Evolutionary conservation across 2,113 vertebrate species (phyloP), one percentile per base, ranked within the genome.

Genomic region (Bolborhynchus lineola): DNA sequence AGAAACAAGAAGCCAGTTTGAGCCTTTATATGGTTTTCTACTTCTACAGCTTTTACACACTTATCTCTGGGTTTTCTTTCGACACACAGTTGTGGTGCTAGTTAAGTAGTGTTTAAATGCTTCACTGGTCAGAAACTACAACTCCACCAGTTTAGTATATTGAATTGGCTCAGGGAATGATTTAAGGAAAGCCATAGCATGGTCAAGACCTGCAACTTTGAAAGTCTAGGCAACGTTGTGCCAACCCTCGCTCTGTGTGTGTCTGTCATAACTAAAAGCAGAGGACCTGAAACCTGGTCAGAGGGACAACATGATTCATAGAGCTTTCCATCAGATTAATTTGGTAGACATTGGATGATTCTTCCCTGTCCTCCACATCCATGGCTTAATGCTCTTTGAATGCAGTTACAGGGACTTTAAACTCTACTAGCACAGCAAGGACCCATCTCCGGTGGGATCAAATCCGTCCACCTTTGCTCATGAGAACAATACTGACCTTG

Each of bases 341-440:
- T 44, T 57, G 47, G 35, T 12, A 44, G 20, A 21, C 13, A 4
- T 15, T 23, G 53, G 13, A 18, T 41, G 64, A 24, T 23, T 75
- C 55, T 33, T 60, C 23, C 52, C 23, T 0, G 0, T 65, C 53
- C 24, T 41, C 25, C 53, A 53, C 50, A 71, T 46, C 25, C 7
- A 1, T 31, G 6, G 0, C n/a, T 75, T 33, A 11, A 1, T 1
- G 1, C 19, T 55, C 4, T 60, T 50, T 14, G 11, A 33, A 21
- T 52, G 69, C 55, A 39, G 35, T 44, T 63, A n/a, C 10, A 15
- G 39, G 52, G 57, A 59, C 14, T 76, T 59, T 76, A 55, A 81
- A 70, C 20, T 29, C 33, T 42, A 13, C 50, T 33, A 17, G 42
- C 11, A 18, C n/a, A 33, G 42, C 55, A 28, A 28, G 50, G 9